A percentile compares a stretch with the other conserved stretches of the same genome.
Evolutionary conservation across 2,113 vertebrate species (phyloP).

Genomic region (Planiliza haematocheilus): DNA sequence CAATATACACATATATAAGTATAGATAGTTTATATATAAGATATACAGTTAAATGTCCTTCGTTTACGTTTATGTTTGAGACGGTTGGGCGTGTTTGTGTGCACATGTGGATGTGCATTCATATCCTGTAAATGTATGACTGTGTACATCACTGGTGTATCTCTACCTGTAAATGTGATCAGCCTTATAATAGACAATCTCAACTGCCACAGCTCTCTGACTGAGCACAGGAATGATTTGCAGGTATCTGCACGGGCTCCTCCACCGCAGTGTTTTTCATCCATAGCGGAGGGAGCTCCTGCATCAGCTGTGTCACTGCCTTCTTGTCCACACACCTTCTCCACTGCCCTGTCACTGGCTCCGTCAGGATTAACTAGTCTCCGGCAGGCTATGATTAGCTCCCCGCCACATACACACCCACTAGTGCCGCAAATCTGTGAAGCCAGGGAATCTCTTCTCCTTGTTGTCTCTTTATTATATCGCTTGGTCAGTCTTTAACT

Average conservation of each 20-base stretch:
- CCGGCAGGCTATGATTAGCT: conserved; percentile 55
- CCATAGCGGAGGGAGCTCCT: conserved; percentile 48
- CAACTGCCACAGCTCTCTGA: conserved; percentile 57
- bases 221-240: conserved; percentile 57
- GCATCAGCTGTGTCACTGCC: conserved; percentile 82
- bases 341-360: conserved; percentile 33
- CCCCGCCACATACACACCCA: conserved; percentile 13
- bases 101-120: conserved; percentile 12
- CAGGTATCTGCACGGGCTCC: conserved; percentile 53
- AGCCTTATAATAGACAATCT: conserved; percentile 76
- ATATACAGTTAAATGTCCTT: conserved; percentile 40
- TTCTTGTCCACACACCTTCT: conserved; percentile 44
- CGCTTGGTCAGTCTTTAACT: conserved; percentile 4
- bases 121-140: conserved; percentile 24
- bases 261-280: conserved; percentile 17
- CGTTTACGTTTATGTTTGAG: conserved; percentile 37
- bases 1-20: conserved; percentile 23
- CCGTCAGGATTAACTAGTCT: conserved; percentile 49
- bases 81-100: conserved; percentile 40
- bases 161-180: conserved; percentile 50
- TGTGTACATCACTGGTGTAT: conserved; percentile 46
- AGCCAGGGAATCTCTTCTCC: conserved; percentile 21
- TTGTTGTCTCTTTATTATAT: conserved; percentile 14
- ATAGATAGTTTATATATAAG: conserved; percentile 51
- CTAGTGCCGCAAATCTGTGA: conserved; percentile 48